These are phyloP conservation scores for Pycnomerus fuliginosus DNA, from an alignment of 2,888 invertebrate genomes.

Conservation along the genomic window DNA sequence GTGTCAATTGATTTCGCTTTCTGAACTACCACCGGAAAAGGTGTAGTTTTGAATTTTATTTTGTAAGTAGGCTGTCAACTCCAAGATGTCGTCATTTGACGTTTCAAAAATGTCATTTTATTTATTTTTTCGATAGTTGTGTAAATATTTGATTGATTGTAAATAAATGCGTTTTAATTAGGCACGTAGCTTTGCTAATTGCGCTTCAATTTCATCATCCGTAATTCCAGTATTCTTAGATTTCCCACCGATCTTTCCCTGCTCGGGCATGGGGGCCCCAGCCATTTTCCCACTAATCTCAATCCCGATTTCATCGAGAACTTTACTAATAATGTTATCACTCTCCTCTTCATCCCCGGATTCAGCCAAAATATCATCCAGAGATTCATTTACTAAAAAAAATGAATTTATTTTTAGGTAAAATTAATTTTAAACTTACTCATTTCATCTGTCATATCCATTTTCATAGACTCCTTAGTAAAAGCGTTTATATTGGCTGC, in stretches of 20 bases:
- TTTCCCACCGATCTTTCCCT: slow-evolving; percentile 59
- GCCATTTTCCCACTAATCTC: slow-evolving; percentile 87
- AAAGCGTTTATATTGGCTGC: slow-evolving; percentile 83
- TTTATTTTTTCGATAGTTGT: no score
- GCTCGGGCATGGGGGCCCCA: slow-evolving; percentile 62
- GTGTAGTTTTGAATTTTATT: no score
- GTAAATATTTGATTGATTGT: no score
- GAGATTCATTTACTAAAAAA: slow-evolving; percentile 77
- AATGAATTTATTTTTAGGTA: slow-evolving; percentile 5
- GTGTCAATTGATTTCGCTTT: no score
- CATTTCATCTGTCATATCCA: slow-evolving; percentile 97
- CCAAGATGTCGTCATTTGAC: no score
- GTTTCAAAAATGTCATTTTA: no score
- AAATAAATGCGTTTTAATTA: slow-evolving; percentile 12
- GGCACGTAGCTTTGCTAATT: slow-evolving; percentile 60
- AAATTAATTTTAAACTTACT: slow-evolving; percentile 58
- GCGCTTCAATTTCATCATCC: slow-evolving; percentile 71
- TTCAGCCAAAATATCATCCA: slow-evolving; percentile 86
- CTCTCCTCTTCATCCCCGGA: slow-evolving; percentile 90
- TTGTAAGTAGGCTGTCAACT: no score
- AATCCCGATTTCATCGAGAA: slow-evolving; percentile 95
- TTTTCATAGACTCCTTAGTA: slow-evolving; percentile 78
- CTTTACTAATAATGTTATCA: slow-evolving; percentile 83
- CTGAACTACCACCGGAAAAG: no score
- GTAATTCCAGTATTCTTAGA: slow-evolving; percentile 54